Base-by-base conservation (phyloP, 2,888 invertebrate species). In the Ichneumon xanthorius region DNA sequence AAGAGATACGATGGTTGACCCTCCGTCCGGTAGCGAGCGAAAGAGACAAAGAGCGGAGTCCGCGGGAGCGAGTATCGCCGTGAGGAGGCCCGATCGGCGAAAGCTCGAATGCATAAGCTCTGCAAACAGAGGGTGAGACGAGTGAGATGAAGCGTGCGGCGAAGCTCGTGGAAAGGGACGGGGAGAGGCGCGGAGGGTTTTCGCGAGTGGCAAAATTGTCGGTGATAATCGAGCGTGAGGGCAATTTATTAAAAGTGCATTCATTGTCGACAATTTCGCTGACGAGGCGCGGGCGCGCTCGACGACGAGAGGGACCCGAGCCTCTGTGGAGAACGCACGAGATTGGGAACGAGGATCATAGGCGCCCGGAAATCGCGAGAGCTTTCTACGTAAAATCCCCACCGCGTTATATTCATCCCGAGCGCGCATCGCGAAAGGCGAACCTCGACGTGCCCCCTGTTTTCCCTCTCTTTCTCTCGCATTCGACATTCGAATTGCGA, bases 191-290 rank as follows among this genome's bases (percentile, higher is more conserved):
- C 26, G 67, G 70, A 4, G 68, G 1, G 61, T 7, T 63, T 63
- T 63, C 63, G 33, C 65, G 82, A 67, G 22, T 4, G 26, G 76
- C 30, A 53, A 87, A 89, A 87, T 88, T 88, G 87, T 86, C 86
- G 87, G 87, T 87, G 89, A 89, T 90, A 90, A 89, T 89, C 84
- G 88, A 87, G 86, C 89, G 87, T 86, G 88, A 89, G 87, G 88
- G 91, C 91, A 91, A 92, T 92, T 92, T 92, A 92, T 92, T 92
- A 92, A 92, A 92, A 92, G 92, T 91, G 92, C 92, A 92, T 92
- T 92, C 92, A 91, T 92, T 92, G 92, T 92, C 91, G 89, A 89
- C 86, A 70, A 87, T 88, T 86, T 88, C 88, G 92, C 92, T 92
- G 92, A 92, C 92, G 90, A 80, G 87, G 90, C 88, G 87, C 73